Evolutionary conservation across 2,113 vertebrate species (phyloP), one percentile per base, ranked within the genome.

Genomic region (Phalacrocorax aristotelis): DNA sequence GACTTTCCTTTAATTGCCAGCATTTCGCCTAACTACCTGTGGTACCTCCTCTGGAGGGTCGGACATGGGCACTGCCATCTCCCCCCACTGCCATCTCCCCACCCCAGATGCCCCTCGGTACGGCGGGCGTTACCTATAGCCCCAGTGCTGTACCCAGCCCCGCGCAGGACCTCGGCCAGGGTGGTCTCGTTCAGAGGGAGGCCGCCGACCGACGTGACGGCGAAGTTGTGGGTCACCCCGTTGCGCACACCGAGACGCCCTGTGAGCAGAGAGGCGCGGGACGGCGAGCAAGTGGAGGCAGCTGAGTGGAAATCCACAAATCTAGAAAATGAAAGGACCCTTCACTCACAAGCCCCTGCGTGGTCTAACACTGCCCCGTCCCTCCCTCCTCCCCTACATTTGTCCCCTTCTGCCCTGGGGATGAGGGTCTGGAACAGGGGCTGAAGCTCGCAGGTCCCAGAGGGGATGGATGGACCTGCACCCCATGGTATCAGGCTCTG

Each of bases 221-320:
- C 99, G 44, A 99, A 99, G 98, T 99, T 99, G 93, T 98, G 99
- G 3, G 99, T 99, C 77, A 99, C 99, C 10, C 99, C 99, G 0
- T 98, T 99, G 87, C 99, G 98, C 5, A 98, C 97, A 4, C 99
- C 99, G 0, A 99, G 98, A 21, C 99, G 98, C 19, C 99, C 99
- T 0, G 99, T 99, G 61, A 99, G 98, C 93, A 99, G 96, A 20
- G 99, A 98, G 36, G 99, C 99, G 0, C 99, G 98, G 46, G 99
- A 99, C 0, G 99, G 99, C 0, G 99, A 99, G 96, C 99, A 99
- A 23, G 99, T 99, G 34, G 99, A 99, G 1, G 99, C 99, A 0
- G 99, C 99, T 0, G 99, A 98, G 60, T 99, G 99, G 95, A 99
- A 99, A 86, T 99, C 99, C 91, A 98, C 98, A 5, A 99, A 98